Evolutionary conservation across 1,140 invertebrate genomes (phyloP).

Genomic region (Danaus plexippus): DNA sequence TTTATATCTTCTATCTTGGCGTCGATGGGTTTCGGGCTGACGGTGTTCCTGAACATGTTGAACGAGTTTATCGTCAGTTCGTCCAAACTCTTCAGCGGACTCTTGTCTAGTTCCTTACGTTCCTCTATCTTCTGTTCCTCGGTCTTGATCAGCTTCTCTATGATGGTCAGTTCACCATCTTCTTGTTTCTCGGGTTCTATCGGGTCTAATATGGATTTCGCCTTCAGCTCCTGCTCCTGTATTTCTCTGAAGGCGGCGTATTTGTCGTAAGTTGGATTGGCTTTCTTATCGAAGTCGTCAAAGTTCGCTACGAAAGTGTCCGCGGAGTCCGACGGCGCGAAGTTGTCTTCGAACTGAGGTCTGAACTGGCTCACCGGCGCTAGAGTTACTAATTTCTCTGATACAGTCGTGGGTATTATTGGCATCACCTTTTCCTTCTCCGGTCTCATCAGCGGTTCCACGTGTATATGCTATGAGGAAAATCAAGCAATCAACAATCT

Average conservation of each 20-base stretch:
- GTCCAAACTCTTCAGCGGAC: slow-evolving; percentile 55
- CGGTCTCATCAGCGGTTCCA: slow-evolving; percentile 35
- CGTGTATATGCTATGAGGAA: slow-evolving; percentile 50
- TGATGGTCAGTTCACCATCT: slow-evolving; percentile 55
- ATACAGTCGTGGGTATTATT: slow-evolving; percentile 19
- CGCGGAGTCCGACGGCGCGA: slow-evolving; percentile 44
- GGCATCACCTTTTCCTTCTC: slow-evolving; percentile 40
- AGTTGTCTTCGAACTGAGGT: slow-evolving; percentile 75
- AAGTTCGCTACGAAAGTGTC: slow-evolving; percentile 76
- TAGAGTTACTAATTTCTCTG: slow-evolving; percentile 23
- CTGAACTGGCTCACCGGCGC: slow-evolving; percentile 40
- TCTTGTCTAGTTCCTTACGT: slow-evolving; percentile 41
- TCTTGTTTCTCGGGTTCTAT: slow-evolving; percentile 55
- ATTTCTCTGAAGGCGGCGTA: slow-evolving; percentile 90
- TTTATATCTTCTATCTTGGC: slow-evolving; percentile 70
- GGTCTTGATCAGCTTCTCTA: slow-evolving; percentile 40
- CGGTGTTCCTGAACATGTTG: slow-evolving; percentile 61
- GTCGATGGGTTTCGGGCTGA: slow-evolving; percentile 61
- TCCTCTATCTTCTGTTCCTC: slow-evolving; percentile 35
- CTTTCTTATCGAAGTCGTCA: slow-evolving; percentile 72
- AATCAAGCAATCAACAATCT: no score
- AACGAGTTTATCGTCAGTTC: slow-evolving; percentile 65
- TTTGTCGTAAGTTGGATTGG: slow-evolving; percentile 74
- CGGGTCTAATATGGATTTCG: slow-evolving; percentile 66
- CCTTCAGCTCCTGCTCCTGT: slow-evolving; percentile 79